phyloP scores from a whole-genome alignment of 2,888 invertebrate species.

The Drosophila sordidapex region DNA sequence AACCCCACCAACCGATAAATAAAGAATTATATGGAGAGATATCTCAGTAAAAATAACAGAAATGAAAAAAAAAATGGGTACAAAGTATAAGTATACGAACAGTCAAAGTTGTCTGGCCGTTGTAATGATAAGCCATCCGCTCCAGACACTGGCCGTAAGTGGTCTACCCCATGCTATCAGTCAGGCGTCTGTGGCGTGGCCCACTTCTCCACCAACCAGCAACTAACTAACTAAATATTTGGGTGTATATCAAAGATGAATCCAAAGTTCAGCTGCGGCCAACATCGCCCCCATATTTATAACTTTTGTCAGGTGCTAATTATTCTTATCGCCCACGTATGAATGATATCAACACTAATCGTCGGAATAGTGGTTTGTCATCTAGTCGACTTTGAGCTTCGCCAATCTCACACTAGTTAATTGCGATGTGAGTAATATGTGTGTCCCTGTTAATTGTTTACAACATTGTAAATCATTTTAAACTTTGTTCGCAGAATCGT shows the following conservation, averaged over 20 bases:
- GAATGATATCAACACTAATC: background rate
- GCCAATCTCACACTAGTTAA: conserved; percentile 20
- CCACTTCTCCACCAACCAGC: conserved; percentile 8
- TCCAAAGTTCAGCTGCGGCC: conserved; percentile 40
- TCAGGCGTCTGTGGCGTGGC: conserved; percentile 47
- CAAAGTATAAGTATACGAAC: background rate
- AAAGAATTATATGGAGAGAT: background rate
- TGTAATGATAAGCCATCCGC: conserved; percentile 26
- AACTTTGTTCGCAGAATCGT: background rate
- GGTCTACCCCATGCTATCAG: conserved; percentile 10
- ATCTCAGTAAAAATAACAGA: background rate
- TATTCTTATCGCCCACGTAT: conserved; percentile 20
- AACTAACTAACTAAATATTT: background rate
- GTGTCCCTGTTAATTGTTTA: conserved; percentile 2
- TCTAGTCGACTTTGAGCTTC: conserved; percentile 33
- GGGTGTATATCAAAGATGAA: conserved; percentile 1
- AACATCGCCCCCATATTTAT: conserved; percentile 9
- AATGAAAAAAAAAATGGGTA: background rate
- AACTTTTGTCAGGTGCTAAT: conserved; percentile 11
- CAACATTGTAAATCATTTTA: conserved; percentile 23
- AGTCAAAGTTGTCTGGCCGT: conserved; percentile 1
- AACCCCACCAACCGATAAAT: background rate
- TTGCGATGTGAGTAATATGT: background rate
- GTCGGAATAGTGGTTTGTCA: conserved; percentile 1
- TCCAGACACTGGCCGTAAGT: conserved; percentile 22